phyloP scores from a whole-genome alignment of 2,888 invertebrate species.

The Iselma pallidipennis region DNA sequence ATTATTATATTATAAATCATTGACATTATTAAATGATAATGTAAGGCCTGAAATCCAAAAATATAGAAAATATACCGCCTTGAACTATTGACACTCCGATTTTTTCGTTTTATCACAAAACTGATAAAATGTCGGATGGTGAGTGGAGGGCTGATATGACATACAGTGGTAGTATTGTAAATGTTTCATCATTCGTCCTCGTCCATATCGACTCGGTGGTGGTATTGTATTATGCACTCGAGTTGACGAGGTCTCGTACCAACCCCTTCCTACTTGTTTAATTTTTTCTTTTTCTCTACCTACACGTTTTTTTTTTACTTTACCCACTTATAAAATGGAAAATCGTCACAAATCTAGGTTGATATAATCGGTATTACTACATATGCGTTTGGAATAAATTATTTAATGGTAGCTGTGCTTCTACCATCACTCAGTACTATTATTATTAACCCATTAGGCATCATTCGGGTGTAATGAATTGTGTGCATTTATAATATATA shows the following conservation, averaged over 20 bases:
- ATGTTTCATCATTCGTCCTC: slow-evolving; percentile 5
- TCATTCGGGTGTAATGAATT: slow-evolving; percentile 27
- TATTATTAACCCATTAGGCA: too few species aligned
- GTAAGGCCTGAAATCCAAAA: slow-evolving; percentile 26
- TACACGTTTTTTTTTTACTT: not conserved
- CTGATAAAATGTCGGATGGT: slow-evolving; percentile 23
- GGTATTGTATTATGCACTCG: slow-evolving; percentile 34
- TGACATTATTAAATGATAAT: slow-evolving; percentile 23
- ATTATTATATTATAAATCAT: slow-evolving; percentile 15
- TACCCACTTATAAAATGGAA: not conserved
- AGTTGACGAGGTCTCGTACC: slow-evolving; percentile 30
- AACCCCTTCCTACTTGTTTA: slow-evolving; percentile 1
- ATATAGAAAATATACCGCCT: slow-evolving; percentile 25
- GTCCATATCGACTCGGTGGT: slow-evolving; percentile 30
- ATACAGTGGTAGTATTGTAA: not conserved
- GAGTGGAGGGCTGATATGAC: slow-evolving; percentile 2
- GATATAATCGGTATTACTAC: too few species aligned
- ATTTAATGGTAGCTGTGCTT: too few species aligned
- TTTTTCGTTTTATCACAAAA: slow-evolving; percentile 25
- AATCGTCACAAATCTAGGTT: not conserved
- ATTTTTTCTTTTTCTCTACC: slow-evolving; percentile 14
- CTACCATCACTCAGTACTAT: not conserved
- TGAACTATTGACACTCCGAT: slow-evolving; percentile 30
- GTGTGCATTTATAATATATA: slow-evolving; percentile 31
- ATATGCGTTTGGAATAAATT: too few species aligned